phyloP scores from a whole-genome alignment of 2,797 vertebrate genomes.

The Acrossocheilus fasciatus region DNA sequence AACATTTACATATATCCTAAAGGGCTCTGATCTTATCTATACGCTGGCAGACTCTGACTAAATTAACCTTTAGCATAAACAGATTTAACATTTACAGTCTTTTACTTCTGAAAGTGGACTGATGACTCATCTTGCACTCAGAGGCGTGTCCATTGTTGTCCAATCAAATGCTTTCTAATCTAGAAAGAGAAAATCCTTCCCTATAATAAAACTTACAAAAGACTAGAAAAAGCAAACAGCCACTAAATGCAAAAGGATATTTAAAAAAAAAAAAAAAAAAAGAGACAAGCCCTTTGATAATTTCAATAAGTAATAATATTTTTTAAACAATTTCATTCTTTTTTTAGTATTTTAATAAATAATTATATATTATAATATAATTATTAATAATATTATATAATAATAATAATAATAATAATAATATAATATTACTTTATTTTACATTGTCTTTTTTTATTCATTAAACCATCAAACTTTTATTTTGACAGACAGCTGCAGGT shows the following conservation, averaged over 20 bases:
- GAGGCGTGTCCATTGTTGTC: background rate
- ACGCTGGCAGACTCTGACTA: background rate
- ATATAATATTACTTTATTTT: background rate
- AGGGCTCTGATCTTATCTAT: background rate
- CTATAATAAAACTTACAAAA: background rate
- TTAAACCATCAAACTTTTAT: background rate
- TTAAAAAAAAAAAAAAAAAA: background rate
- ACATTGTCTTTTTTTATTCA: background rate
- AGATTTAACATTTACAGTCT: background rate
- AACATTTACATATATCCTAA: background rate
- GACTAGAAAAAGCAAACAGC: background rate
- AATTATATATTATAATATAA: background rate
- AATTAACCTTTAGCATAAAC: background rate
- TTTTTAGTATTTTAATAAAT: background rate
- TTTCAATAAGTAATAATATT: background rate
- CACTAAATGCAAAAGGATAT: background rate
- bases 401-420: background rate
- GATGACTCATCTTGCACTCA: constrained; percentile 1
- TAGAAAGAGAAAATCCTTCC: background rate
- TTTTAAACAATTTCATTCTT: too few relatives aligned
- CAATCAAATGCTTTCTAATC: background rate
- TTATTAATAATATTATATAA: too few relatives aligned
- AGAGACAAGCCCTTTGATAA: too few relatives aligned
- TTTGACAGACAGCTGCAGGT: background rate
- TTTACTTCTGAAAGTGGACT: background rate